A percentile compares a stretch with the other conserved stretches of the same genome.
Conservation (phyloP, 2,113 vertebrate species). For the Etheostoma cragini region DNA sequence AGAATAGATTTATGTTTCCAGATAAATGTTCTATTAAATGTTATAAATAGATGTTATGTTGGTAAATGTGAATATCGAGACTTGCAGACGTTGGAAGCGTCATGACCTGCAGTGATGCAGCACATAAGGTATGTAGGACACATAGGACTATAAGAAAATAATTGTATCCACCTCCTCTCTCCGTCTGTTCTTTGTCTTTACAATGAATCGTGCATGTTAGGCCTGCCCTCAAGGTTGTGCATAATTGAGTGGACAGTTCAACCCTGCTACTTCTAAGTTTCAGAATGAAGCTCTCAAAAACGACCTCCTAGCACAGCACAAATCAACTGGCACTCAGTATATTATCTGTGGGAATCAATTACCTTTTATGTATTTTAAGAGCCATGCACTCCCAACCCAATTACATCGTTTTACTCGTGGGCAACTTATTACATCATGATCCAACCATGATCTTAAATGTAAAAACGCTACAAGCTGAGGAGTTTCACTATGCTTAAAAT, state of each 20-base stretch:
- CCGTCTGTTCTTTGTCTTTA: background rate
- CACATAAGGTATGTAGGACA: background rate
- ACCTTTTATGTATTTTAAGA: slow-evolving; percentile 42
- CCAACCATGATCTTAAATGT: slow-evolving; percentile 42
- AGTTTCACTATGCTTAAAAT: slow-evolving; percentile 47
- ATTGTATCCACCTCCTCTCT: background rate
- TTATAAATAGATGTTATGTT: no score
- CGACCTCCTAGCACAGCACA: slow-evolving; percentile 7
- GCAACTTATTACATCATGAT: slow-evolving; percentile 40
- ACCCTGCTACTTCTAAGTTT: background rate
- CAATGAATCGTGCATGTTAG: background rate
- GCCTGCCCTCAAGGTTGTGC: background rate
- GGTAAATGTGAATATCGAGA: no score
- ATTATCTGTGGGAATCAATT: slow-evolving; percentile 40
- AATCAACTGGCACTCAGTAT: background rate
- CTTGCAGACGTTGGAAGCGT: no score
- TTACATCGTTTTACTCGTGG: slow-evolving; percentile 23
- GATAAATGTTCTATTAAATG: no score
- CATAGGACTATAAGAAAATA: background rate
- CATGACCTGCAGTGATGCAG: background rate
- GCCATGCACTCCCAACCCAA: slow-evolving; percentile 19
- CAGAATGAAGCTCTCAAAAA: slow-evolving; percentile 5
- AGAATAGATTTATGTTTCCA: no score
- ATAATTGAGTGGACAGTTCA: background rate
- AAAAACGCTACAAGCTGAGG: slow-evolving; percentile 2